Conservation (phyloP, 2,113 vertebrate species). For the Hippocampus guttulatus region DNA sequence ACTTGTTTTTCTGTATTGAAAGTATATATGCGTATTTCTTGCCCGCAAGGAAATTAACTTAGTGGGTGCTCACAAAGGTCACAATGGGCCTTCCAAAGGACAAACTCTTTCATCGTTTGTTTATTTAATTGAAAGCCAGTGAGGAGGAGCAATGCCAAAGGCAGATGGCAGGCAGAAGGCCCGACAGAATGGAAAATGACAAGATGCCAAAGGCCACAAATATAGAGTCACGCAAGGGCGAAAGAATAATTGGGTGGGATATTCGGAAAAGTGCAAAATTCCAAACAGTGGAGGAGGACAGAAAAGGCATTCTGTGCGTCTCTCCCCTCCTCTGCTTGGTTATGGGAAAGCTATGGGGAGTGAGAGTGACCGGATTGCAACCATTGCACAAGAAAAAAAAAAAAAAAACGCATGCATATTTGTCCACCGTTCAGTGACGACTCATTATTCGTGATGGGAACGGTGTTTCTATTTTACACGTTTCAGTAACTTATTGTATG, state of each 20-base stretch:
- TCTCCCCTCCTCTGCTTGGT: neutral
- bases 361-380: slow-evolving; percentile 19
- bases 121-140: slow-evolving; percentile 14
- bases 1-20: neutral
- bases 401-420: slow-evolving; percentile 27
- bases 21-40: neutral
- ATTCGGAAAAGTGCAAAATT: slow-evolving; percentile 22
- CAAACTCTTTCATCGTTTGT: slow-evolving; percentile 11
- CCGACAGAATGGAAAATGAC: slow-evolving; percentile 31
- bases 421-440: slow-evolving; percentile 40
- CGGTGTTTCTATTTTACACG: slow-evolving; percentile 10
- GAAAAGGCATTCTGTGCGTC: neutral
- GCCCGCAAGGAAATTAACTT: neutral
- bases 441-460: slow-evolving; percentile 33
- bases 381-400: slow-evolving; percentile 8
- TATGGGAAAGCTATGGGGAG: slow-evolving; percentile 3
- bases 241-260: slow-evolving; percentile 4
- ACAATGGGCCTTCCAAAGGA: neutral
- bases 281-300: slow-evolving; percentile 12
- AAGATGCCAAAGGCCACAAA: slow-evolving; percentile 15
- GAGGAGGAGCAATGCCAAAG: slow-evolving; percentile 43
- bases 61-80: neutral
- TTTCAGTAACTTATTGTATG: neutral
- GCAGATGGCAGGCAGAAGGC: slow-evolving; percentile 27
- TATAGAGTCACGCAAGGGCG: neutral